phyloP scores from a whole-genome alignment of 2,113 vertebrate genomes.

The mouse (Mus musculus) region DNA sequence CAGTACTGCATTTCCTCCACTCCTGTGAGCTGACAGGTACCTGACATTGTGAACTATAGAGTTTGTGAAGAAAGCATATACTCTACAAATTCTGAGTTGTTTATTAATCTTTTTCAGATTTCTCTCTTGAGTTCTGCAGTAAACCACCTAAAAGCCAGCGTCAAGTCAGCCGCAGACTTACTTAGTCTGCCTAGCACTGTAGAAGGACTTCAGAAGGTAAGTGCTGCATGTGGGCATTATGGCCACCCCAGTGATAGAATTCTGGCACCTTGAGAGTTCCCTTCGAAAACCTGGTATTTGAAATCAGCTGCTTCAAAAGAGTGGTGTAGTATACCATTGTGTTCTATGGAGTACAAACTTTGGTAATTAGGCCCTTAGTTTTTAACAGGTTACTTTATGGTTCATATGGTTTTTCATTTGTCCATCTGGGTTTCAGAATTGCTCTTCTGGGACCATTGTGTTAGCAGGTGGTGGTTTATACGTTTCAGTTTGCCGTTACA shows the following conservation, averaged over 20 bases:
- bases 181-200: conserved; percentile 94
- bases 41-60: background rate
- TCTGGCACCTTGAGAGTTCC: conserved; percentile 38
- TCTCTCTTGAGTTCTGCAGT: conserved; percentile 91
- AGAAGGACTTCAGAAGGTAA: conserved; percentile 97
- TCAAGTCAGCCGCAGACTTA: conserved; percentile 96
- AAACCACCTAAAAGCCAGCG: conserved; percentile 93
- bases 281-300: conserved; percentile 53
- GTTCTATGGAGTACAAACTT: conserved; percentile 31
- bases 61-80: conserved; percentile 39
- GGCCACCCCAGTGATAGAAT: conserved; percentile 14
- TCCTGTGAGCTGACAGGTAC: conserved; percentile 16
- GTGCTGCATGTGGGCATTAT: conserved; percentile 8
- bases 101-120: conserved; percentile 72
- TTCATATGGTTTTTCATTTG: conserved; percentile 20
- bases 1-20: background rate
- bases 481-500: conserved; percentile 39
- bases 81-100: conserved; percentile 47
- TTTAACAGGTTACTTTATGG: background rate
- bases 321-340: conserved; percentile 16
- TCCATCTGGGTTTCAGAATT: background rate
- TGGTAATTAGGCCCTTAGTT: conserved; percentile 52
- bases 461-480: background rate
- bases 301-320: conserved; percentile 26
- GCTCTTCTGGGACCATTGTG: background rate